Conservation (phyloP, 2,113 vertebrate genomes). For the Diadophis punctatus region DNA sequence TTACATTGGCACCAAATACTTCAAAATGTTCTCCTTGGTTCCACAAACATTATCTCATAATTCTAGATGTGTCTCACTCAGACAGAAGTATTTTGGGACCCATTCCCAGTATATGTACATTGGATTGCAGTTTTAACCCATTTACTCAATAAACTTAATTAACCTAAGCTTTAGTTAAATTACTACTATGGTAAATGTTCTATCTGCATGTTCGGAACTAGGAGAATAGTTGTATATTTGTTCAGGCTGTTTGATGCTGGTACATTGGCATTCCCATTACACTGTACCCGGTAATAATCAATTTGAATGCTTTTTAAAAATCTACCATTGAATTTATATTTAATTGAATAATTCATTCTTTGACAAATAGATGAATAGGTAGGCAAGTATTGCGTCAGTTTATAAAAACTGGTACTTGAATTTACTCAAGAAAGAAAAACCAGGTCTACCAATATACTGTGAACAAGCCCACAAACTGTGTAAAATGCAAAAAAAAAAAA, state of each 20-base stretch:
- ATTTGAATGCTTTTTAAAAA: neutral
- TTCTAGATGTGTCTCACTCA: neutral
- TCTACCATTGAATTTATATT: neutral
- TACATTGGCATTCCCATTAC: neutral
- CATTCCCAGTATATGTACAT: neutral
- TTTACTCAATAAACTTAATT: neutral
- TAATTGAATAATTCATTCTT: neutral
- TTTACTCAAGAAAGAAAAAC: conserved; percentile 25
- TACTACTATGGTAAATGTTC: neutral
- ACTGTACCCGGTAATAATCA: neutral
- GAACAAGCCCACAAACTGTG: neutral
- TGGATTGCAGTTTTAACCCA: neutral
- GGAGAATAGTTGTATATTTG: neutral
- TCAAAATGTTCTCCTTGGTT: neutral
- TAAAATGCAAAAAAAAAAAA: neutral
- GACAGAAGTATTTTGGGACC: neutral
- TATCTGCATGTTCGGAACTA: neutral
- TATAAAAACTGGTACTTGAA: conserved; percentile 1
- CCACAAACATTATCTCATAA: neutral
- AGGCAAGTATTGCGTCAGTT: neutral
- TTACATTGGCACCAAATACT: neutral
- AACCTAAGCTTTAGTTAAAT: neutral
- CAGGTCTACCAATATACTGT: conserved; percentile 12
- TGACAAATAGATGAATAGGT: neutral
- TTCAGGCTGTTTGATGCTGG: neutral